Evolutionary conservation across 2,113 vertebrate species (phyloP).

Genomic region (Psilopsiagon aurifrons): DNA sequence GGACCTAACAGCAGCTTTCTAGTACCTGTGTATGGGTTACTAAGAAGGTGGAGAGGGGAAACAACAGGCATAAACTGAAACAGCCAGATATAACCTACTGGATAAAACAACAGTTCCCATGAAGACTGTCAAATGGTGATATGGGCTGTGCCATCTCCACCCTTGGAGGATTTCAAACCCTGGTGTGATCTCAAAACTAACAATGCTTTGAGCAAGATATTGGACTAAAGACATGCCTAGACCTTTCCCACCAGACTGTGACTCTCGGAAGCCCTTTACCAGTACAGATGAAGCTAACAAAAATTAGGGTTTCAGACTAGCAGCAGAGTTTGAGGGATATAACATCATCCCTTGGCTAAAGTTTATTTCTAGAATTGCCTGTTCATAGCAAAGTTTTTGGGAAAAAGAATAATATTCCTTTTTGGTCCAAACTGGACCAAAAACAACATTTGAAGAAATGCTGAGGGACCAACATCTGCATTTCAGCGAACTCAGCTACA

Average conservation of each 20-base stretch:
- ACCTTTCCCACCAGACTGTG: background rate
- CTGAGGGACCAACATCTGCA: background rate
- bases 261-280: background rate
- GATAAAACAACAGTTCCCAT: background rate
- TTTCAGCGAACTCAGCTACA: constrained; percentile 42
- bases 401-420: background rate
- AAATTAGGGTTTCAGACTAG: background rate
- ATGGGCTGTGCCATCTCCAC: background rate
- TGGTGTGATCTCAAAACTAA: background rate
- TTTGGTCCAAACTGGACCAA: constrained; percentile 21
- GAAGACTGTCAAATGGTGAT: rapidly evolving
- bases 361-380: background rate
- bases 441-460: background rate
- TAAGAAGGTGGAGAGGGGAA: background rate
- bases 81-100: background rate
- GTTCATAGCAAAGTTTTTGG: background rate
- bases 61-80: background rate
- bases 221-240: background rate
- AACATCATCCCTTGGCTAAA: background rate
- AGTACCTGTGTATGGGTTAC: background rate
- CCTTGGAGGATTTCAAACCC: background rate
- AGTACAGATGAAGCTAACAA: background rate
- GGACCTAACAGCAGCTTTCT: background rate
- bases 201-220: no score
- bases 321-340: background rate